Percentiles rank a stretch among this genome's conserved stretches.
Evolutionary conservation across 1,140 invertebrate species (phyloP).

Genomic region (Ctenoplectra terminalis): DNA sequence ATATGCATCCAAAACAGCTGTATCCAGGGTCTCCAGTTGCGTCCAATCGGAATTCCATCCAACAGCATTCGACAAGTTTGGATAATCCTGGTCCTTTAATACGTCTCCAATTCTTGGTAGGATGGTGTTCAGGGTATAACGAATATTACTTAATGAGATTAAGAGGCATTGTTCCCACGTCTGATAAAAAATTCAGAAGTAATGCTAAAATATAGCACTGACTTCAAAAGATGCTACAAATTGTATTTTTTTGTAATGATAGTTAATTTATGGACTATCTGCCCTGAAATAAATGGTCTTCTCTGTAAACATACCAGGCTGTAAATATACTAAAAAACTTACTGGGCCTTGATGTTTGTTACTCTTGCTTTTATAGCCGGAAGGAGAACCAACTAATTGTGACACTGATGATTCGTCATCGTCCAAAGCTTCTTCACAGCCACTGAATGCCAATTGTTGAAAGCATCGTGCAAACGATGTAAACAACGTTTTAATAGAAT

Average conservation of each 20-base stretch:
- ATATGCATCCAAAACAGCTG: conserved; percentile 91
- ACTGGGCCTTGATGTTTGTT: conserved; percentile 77
- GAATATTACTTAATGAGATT: conserved; percentile 95
- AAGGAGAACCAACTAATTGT: conserved; percentile 86
- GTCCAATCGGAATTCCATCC: conserved; percentile 81
- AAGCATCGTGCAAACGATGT: conserved; percentile 86
- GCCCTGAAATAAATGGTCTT: background rate
- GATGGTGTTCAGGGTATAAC: conserved; percentile 90
- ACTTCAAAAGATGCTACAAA: conserved; percentile 38
- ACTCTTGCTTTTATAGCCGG: conserved; percentile 80
- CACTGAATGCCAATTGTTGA: conserved; percentile 86
- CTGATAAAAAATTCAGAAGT: conserved; percentile 76
- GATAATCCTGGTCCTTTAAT: conserved; percentile 77
- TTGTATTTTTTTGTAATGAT: conserved; percentile 20
- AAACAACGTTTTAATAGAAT: conserved; percentile 89
- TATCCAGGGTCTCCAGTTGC: conserved; percentile 86
- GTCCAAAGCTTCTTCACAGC: conserved; percentile 84
- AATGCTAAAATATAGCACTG: conserved; percentile 39
- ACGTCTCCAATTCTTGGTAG: conserved; percentile 87
- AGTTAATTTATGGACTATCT: conserved; percentile 10
- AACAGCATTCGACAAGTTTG: conserved; percentile 76
- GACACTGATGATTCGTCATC: conserved; percentile 85
- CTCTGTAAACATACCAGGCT: conserved; percentile 2
- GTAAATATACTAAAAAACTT: conserved; percentile 35
- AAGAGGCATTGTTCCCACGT: conserved; percentile 92